These are phyloP conservation scores for Drosophila tristis DNA, from an alignment of 1,140 invertebrate species.

Conservation along the genomic window DNA sequence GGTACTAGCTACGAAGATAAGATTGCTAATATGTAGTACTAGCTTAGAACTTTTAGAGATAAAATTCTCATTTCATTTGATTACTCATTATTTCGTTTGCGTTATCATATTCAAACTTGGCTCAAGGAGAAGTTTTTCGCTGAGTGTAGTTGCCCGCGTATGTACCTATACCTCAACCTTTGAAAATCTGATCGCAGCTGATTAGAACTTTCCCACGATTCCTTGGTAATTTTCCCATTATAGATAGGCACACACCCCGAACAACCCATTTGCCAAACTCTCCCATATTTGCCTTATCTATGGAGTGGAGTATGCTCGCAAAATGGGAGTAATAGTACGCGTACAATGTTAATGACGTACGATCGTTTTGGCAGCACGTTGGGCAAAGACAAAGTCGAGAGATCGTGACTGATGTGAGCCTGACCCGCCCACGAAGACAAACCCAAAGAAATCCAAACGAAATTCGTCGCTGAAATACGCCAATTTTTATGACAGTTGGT, in stretches of 20 bases:
- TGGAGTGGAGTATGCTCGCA: constrained; percentile 14
- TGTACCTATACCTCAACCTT: too few species aligned
- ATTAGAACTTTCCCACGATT: constrained; percentile 39
- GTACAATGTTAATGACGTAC: constrained; percentile 66
- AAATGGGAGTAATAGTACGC: constrained; percentile 17
- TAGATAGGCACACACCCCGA: constrained; percentile 13
- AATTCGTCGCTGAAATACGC: constrained; percentile 49
- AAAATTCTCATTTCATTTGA: too few species aligned
- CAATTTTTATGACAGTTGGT: constrained; percentile 61
- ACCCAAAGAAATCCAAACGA: constrained; percentile 41
- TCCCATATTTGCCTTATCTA: constrained; percentile 57
- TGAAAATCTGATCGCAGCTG: not conserved
- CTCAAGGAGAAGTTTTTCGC: too few species aligned
- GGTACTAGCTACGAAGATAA: too few species aligned
- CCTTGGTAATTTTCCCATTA: constrained; percentile 49
- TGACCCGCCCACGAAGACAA: constrained; percentile 37
- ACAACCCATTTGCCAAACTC: constrained; percentile 21
- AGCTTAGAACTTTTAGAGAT: too few species aligned
- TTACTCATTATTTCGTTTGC: not conserved
- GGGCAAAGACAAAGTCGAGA: constrained; percentile 41
- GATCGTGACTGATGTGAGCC: constrained; percentile 74
- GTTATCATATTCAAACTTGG: too few species aligned
- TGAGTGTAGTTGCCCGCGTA: not conserved
- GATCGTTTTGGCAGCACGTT: constrained; percentile 46
- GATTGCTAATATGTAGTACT: too few species aligned